Percentiles rank a stretch among this genome's conserved stretches.
These are phyloP conservation scores for Panurus biarmicus DNA, from an alignment of 2,113 vertebrate genomes.

Conservation along the genomic window DNA sequence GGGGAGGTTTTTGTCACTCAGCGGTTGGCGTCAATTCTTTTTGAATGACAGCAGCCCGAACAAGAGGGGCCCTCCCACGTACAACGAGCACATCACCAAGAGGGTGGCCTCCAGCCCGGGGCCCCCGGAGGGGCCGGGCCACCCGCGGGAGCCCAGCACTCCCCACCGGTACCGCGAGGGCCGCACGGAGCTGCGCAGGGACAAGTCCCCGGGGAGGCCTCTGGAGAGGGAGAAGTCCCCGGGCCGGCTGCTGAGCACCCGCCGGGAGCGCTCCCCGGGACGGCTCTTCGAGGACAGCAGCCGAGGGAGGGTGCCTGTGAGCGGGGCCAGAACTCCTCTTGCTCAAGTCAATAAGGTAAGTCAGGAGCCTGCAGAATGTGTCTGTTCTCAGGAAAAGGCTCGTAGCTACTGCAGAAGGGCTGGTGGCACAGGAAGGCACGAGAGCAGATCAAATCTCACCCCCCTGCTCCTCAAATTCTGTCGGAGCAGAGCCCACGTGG, in stretches of 20 bases:
- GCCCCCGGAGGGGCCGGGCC: slow-evolving; percentile 80
- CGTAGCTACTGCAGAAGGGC: neutral
- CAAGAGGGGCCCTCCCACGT: slow-evolving; percentile 94
- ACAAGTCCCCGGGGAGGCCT: slow-evolving; percentile 92
- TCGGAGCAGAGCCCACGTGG: rapidly evolving
- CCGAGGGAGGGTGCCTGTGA: slow-evolving; percentile 81
- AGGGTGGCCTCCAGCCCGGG: slow-evolving; percentile 87
- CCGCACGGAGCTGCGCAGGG: slow-evolving; percentile 89
- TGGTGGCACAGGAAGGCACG: neutral
- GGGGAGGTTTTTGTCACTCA: slow-evolving; percentile 7
- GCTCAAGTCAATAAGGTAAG: slow-evolving; percentile 95
- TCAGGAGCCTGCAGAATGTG: neutral
- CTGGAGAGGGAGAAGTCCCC: slow-evolving; percentile 96
- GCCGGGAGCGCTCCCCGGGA: slow-evolving; percentile 89
- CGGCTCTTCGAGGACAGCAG: slow-evolving; percentile 85
- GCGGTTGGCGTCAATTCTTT: slow-evolving; percentile 27
- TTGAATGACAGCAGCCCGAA: slow-evolving; percentile 83
- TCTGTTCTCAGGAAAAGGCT: neutral
- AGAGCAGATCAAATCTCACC: neutral
- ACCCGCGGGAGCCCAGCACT: slow-evolving; percentile 93
- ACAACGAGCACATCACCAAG: slow-evolving; percentile 98
- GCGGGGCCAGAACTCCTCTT: slow-evolving; percentile 87
- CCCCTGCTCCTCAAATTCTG: rapidly evolving
- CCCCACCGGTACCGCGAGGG: slow-evolving; percentile 95
- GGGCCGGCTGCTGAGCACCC: slow-evolving; percentile 86